A percentile compares a stretch with the other conserved stretches of the same genome.
phyloP scores from a whole-genome alignment of 2,888 invertebrate species.

The Tenthredo amoena region DNA sequence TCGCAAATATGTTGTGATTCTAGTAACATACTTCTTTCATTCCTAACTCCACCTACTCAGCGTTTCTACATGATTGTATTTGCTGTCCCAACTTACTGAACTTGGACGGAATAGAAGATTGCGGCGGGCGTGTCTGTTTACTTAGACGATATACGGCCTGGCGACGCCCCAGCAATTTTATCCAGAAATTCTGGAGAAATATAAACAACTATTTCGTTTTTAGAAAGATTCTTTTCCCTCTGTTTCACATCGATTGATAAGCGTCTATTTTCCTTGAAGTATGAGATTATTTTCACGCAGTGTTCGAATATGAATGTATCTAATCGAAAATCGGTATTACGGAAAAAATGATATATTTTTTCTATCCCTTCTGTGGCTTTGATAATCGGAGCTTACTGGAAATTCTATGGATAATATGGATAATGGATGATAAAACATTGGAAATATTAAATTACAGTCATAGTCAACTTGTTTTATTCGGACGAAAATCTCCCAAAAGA shows the following conservation, averaged over 20 bases:
- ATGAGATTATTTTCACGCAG: not conserved
- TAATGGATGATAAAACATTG: too few species aligned
- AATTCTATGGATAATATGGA: too few species aligned
- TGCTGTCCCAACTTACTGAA: constrained; percentile 46
- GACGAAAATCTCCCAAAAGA: not conserved
- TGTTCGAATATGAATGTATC: not conserved
- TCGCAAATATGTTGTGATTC: constrained; percentile 32
- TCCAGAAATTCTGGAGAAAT: constrained; percentile 6
- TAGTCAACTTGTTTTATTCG: not conserved
- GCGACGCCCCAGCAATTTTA: constrained; percentile 41
- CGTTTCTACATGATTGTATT: constrained; percentile 40
- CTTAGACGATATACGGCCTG: constrained; percentile 34
- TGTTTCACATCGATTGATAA: not conserved
- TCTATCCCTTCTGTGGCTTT: not conserved
- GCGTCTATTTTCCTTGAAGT: not conserved
- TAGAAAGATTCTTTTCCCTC: not conserved
- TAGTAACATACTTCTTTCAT: constrained; percentile 35
- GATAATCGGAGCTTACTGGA: not conserved
- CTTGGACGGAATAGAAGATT: constrained; percentile 56
- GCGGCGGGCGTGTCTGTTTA: constrained; percentile 33
- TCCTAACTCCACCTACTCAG: constrained; percentile 24
- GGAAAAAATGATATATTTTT: not conserved
- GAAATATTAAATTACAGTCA: not conserved
- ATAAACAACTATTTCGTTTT: constrained; percentile 27
- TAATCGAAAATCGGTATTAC: not conserved